Evolutionary conservation across 2,888 invertebrate genomes (phyloP), one percentile per base, ranked within the genome.

Genomic region (Drosophila parthenogenetica): DNA sequence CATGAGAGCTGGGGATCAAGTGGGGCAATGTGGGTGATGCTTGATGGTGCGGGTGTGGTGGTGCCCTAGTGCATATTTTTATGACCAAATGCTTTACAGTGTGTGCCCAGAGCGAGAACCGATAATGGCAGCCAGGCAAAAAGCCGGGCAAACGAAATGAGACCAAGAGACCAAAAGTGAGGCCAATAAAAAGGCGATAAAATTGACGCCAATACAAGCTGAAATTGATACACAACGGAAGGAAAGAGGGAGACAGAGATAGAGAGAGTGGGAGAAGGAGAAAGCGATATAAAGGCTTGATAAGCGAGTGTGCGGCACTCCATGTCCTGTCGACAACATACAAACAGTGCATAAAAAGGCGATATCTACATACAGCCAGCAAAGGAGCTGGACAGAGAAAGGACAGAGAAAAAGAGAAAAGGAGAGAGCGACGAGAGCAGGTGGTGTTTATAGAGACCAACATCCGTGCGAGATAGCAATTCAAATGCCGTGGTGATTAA

Each of bases 111-210:
- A 64, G 76, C 60, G 64, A 69, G 66, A 63, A 66, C 75, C 58
- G 79, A 79, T 80, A 79, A 82, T 79, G 82, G 77, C 72, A 57
- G 57, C 53, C 57, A 55, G 75, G 65, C 65, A 78, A 71, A 59
- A 35, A 40, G 59, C 50, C 59, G 42, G 51, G 51, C 58, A 40
- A 43, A 19, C 84, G 59, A 76, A 89, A 88, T 87, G 83, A 89
- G 43, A 19, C 35, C 35, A 35, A n/a, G 17, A 17, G 86, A 86
- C 88, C 83, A 79, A 71, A 89, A 89, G 83, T 88, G 87, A 86
- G 80, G 83, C 84, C 90, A 89, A 89, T 88, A 89, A 84, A 89
- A 84, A 57, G 77, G 90, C 89, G 88, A 84, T 84, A 89, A 89
- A 84, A 86, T 79, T 89, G 89, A 86, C 72, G 88, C 79, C 59